phyloP scores from a whole-genome alignment of 2,888 invertebrate species.

The Ellobium chinense region DNA sequence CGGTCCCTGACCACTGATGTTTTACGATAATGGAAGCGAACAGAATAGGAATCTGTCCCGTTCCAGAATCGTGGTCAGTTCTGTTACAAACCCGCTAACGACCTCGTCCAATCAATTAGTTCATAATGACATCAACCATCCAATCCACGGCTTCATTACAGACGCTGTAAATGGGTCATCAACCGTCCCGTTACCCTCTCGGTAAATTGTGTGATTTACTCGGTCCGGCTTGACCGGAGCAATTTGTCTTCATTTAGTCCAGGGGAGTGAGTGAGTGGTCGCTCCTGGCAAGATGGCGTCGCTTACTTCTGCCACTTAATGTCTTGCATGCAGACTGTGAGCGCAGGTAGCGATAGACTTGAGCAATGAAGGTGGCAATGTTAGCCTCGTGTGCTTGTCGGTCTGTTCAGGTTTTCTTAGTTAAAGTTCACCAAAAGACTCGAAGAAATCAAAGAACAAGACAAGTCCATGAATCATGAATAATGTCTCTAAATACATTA shows the following conservation, averaged over 20 bases:
- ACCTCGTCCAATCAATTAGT: not conserved
- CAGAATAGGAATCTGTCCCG: not conserved
- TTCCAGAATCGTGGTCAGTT: not conserved
- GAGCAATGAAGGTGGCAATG: too few species aligned
- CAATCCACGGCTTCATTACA: not conserved
- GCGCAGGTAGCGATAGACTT: too few species aligned
- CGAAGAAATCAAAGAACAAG: too few species aligned
- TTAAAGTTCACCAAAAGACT: too few species aligned
- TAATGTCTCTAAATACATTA: too few species aligned
- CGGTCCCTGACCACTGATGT: not conserved
- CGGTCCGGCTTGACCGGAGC: not conserved
- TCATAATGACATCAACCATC: not conserved
- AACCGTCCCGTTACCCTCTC: not conserved
- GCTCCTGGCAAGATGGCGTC: too few species aligned
- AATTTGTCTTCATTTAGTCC: conserved; percentile 2
- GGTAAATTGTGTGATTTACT: not conserved
- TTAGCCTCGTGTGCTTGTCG: too few species aligned
- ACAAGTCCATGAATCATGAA: too few species aligned
- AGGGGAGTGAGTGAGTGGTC: not conserved
- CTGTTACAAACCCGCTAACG: not conserved
- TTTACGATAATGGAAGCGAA: not conserved
- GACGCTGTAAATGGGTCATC: not conserved
- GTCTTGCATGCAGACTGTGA: too few species aligned
- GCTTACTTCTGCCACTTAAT: too few species aligned
- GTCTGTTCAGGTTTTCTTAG: too few species aligned